Evolutionary conservation across 2,113 vertebrate species (phyloP).

Genomic region (Xenopus borealis): DNA sequence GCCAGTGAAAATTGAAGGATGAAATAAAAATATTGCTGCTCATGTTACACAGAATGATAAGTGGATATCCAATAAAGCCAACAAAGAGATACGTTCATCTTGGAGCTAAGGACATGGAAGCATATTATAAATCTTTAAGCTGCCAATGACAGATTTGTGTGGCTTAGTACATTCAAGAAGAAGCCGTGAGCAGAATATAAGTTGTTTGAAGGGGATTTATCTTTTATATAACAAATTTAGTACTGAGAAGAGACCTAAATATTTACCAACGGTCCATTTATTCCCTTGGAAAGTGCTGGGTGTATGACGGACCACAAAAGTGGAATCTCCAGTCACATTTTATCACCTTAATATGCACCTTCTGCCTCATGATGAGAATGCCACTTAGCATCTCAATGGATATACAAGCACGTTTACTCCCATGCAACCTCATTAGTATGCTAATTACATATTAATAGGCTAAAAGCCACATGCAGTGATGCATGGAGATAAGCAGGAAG

Average conservation of each 20-base stretch:
- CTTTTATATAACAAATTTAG: too few species aligned
- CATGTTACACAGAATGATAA: constrained; percentile 29
- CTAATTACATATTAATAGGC: neutral
- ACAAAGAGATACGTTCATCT: constrained; percentile 26
- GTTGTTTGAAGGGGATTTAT: neutral
- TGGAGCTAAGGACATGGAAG: constrained; percentile 17
- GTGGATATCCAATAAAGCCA: constrained; percentile 38
- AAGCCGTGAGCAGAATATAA: neutral
- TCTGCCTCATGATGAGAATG: too few species aligned
- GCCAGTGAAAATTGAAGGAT: constrained; percentile 23
- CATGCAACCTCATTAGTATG: neutral
- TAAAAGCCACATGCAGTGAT: neutral
- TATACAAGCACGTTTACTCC: too few species aligned
- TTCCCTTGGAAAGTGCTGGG: too few species aligned
- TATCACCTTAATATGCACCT: too few species aligned
- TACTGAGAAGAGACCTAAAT: too few species aligned
- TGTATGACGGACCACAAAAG: too few species aligned
- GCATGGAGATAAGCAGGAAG: neutral
- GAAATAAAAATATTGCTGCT: constrained; percentile 29
- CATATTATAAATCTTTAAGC: constrained; percentile 39
- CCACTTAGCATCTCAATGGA: too few species aligned
- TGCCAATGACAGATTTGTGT: constrained; percentile 36
- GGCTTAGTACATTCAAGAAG: constrained; percentile 22
- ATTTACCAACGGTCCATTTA: too few species aligned
- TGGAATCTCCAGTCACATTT: too few species aligned